Percentiles rank a stretch among this genome's conserved stretches.
Evolutionary conservation across 2,888 invertebrate genomes (phyloP).

Genomic region (Embidobia sp.): DNA sequence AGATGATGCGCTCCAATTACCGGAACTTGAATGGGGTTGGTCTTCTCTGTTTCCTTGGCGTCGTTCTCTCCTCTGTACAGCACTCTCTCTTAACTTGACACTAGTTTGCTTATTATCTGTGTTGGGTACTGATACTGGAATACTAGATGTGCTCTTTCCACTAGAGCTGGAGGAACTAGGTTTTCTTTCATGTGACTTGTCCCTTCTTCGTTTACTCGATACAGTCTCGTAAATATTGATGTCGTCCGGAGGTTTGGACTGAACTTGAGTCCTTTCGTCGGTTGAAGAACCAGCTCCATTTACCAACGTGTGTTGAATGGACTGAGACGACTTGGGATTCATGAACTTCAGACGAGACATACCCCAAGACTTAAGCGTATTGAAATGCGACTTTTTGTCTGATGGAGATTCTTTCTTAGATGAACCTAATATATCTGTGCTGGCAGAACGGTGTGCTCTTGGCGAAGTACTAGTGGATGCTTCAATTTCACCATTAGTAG

Average conservation of each 20-base stretch:
- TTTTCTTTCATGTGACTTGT: constrained; percentile 89
- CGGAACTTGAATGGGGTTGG: constrained; percentile 94
- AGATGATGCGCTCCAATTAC: constrained; percentile 97
- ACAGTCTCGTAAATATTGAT: constrained; percentile 87
- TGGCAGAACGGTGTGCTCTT: constrained; percentile 78
- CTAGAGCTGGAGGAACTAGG: constrained; percentile 87
- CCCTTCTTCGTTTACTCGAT: constrained; percentile 85
- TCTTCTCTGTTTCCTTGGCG: constrained; percentile 87
- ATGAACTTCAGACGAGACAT: constrained; percentile 89
- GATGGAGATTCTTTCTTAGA: constrained; percentile 85
- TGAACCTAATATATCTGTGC: constrained; percentile 88
- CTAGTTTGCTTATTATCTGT: constrained; percentile 75
- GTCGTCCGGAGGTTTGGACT: constrained; percentile 80
- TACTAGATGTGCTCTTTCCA: constrained; percentile 77
- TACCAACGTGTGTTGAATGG: constrained; percentile 63
- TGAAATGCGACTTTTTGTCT: constrained; percentile 88
- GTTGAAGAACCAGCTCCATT: constrained; percentile 51
- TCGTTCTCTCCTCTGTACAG: constrained; percentile 87
- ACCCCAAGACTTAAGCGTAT: constrained; percentile 93
- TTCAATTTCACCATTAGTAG: constrained; percentile 73
- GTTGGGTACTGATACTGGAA: constrained; percentile 73
- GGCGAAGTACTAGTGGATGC: constrained; percentile 70
- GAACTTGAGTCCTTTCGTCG: constrained; percentile 63
- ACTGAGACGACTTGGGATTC: constrained; percentile 81
- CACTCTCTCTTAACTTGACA: constrained; percentile 90